Conservation (phyloP, 1,140 invertebrate genomes). For the Drepana arcuata region DNA sequence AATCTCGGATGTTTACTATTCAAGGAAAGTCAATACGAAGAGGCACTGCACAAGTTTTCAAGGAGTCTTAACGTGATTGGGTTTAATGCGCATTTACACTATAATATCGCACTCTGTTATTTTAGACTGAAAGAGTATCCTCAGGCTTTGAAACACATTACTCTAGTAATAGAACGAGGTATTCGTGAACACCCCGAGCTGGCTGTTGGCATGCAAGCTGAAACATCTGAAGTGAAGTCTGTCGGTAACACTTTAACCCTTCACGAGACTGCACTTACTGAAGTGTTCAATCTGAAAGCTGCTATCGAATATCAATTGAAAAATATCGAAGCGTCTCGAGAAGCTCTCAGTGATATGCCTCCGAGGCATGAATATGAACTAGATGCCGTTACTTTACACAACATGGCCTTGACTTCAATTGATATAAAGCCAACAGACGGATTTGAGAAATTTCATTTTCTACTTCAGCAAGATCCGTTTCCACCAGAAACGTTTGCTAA, state of each 20-base stretch:
- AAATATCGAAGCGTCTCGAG: conserved; percentile 92
- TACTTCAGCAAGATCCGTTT: conserved; percentile 96
- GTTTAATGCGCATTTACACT: conserved; percentile 93
- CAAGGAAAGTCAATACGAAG: conserved; percentile 90
- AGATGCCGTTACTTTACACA: conserved; percentile 98
- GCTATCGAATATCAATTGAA: conserved; percentile 98
- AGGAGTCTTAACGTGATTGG: conserved; percentile 89
- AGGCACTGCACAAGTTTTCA: conserved; percentile 94
- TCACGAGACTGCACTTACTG: conserved; percentile 96
- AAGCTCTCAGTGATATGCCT: conserved; percentile 98
- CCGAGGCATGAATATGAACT: conserved; percentile 96
- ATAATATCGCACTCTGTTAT: conserved; percentile 97
- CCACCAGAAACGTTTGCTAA: conserved; percentile 99
- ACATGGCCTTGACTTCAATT: conserved; percentile 97
- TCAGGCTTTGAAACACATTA: conserved; percentile 90
- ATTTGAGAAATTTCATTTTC: conserved; percentile 97
- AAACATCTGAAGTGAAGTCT: conserved; percentile 96
- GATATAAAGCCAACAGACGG: conserved; percentile 89
- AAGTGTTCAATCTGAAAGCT: conserved; percentile 98
- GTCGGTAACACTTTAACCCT: conserved; percentile 97
- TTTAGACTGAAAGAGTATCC: conserved; percentile 96
- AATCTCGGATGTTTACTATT: conserved; percentile 96
- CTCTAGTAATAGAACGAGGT: conserved; percentile 96
- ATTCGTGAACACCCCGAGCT: conserved; percentile 98
- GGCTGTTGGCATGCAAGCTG: conserved; percentile 97